phyloP scores from a whole-genome alignment of 2,113 vertebrate genomes.

The Zootoca vivipara region DNA sequence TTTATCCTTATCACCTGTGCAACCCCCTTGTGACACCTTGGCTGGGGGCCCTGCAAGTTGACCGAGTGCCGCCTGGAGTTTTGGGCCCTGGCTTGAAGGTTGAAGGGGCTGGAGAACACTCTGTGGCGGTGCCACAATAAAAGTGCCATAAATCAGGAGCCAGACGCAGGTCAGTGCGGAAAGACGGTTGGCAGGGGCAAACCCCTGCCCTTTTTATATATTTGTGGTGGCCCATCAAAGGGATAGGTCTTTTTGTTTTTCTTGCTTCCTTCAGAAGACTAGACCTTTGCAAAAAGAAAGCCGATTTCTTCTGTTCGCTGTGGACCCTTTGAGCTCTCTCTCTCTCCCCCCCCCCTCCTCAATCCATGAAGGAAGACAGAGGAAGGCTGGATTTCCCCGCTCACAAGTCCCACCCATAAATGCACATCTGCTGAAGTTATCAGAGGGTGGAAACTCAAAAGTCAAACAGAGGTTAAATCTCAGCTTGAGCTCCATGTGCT shows the following conservation, averaged over 20 bases:
- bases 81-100: too few relatives aligned
- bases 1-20: too few relatives aligned
- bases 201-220: slow-evolving; percentile 28
- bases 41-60: too few relatives aligned
- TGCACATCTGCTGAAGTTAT: background rate
- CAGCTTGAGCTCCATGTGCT: background rate
- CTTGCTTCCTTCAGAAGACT: background rate
- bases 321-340: background rate
- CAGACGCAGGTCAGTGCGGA: too few relatives aligned
- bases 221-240: background rate
- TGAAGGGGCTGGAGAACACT: too few relatives aligned
- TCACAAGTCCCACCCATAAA: background rate
- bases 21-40: too few relatives aligned
- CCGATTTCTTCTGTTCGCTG: fast-evolving
- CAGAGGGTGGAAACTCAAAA: fast-evolving
- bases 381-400: background rate
- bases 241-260: background rate
- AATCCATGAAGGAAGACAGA: background rate
- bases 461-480: background rate
- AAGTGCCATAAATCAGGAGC: too few relatives aligned
- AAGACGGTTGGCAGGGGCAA: too few relatives aligned
- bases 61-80: too few relatives aligned
- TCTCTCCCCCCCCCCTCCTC: background rate
- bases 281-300: fast-evolving
- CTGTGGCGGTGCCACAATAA: too few relatives aligned